Evolutionary conservation across 2,888 invertebrate genomes (phyloP), one percentile per base, ranked within the genome.

Genomic region (Gandaritis pyraliata): DNA sequence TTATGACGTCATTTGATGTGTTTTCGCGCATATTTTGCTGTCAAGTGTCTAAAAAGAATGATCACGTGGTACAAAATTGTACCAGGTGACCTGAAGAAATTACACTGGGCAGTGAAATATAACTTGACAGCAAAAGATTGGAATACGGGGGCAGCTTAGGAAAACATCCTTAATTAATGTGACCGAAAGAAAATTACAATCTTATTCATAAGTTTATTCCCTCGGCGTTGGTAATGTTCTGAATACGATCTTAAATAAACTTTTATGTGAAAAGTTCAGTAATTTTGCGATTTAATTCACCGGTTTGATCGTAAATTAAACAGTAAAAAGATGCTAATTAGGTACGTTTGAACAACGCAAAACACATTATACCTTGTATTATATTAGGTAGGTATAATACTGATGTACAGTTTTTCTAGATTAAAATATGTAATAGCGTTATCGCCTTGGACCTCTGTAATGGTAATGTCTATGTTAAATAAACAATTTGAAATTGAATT

Each of bases 191-290:
- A 55, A 47, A 47, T 47, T 48, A 47, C 55, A 38, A n/a, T 48
- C 30, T 49, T 29, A 49, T 45, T 49, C 56, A 56, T 50, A 57
- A 54, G 54, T 54, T 54, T 46, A 46, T 46, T 43, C 43, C 45
- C 52, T 38, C 38, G 41, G 41, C 12, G 33, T 47, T 53, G 47
- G 53, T 59, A 59, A 54, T 56, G 29, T 47, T 57, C 47, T 48
- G 52, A 57, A 57, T 53, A 61, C 45, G 48, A 61, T 38, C 36
- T 41, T 61, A 57, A 57, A 57, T 48, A 49, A 45, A 53, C 12
- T 38, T 57, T 49, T 36, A 61, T 61, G 57, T 11, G 57, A 30
- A 53, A 61, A 61, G 48, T 61, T 61, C 43, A n/a, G 52, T 53
- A 57, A 41, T 61, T 48, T 53, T 39, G 52, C 45, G 12, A 53